These are phyloP conservation scores for Alethe diademata DNA, from an alignment of 2,113 vertebrate species.

Conservation along the genomic window DNA sequence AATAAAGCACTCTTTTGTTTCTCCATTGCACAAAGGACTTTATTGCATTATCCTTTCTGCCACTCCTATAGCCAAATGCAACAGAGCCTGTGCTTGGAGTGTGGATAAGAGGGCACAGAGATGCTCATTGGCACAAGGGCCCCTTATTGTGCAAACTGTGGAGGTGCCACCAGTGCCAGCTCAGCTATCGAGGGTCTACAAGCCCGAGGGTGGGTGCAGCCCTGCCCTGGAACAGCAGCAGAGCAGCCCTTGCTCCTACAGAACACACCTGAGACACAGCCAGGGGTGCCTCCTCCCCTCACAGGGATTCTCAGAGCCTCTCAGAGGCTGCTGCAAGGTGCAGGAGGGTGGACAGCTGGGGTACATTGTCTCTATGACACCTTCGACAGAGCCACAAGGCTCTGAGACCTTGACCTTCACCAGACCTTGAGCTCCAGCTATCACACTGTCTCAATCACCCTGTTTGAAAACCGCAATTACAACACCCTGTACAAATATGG, in stretches of 20 bases:
- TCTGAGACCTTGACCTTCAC: background rate
- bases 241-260: background rate
- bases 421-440: background rate
- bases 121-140: background rate
- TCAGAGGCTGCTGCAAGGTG: background rate
- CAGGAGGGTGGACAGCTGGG: background rate
- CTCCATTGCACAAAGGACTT: no score
- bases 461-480: background rate
- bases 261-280: background rate
- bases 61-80: no score
- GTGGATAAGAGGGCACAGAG: background rate
- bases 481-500: background rate
- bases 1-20: no score
- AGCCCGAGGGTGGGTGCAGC: background rate
- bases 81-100: background rate
- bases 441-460: background rate
- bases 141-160: background rate
- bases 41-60: no score
- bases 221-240: background rate
- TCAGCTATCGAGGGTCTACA: rapidly evolving
- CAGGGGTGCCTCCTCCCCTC: background rate
- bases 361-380: rapidly evolving
- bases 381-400: background rate
- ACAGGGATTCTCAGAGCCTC: background rate
- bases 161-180: background rate